These are phyloP conservation scores for Rhingia campestris DNA, from an alignment of 2,888 invertebrate genomes.

Conservation along the genomic window DNA sequence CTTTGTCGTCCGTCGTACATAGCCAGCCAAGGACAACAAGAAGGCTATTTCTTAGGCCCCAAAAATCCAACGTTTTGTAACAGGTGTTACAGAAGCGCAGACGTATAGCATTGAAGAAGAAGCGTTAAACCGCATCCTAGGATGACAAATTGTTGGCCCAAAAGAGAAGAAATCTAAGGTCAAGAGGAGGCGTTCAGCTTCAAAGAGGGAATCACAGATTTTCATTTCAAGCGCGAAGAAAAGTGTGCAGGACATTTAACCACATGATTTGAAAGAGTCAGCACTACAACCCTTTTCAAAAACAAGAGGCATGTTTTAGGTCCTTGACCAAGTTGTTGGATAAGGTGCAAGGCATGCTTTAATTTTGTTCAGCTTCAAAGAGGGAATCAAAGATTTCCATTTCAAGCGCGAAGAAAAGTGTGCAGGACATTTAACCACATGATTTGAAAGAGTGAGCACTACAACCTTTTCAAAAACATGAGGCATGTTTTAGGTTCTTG, in stretches of 20 bases:
- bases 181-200: slow-evolving; percentile 92
- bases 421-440: slow-evolving; percentile 53
- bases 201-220: slow-evolving; percentile 93
- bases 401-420: slow-evolving; percentile 84
- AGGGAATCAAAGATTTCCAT: slow-evolving; percentile 93
- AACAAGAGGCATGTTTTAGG: too few relatives aligned
- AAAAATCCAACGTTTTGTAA: slow-evolving; percentile 97
- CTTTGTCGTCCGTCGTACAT: slow-evolving; percentile 96
- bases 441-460: too few relatives aligned
- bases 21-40: slow-evolving; percentile 91
- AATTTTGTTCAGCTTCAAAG: slow-evolving; percentile 93
- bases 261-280: slow-evolving; percentile 58
- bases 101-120: slow-evolving; percentile 93
- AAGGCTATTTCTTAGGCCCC: slow-evolving; percentile 92
- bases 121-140: slow-evolving; percentile 89
- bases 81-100: slow-evolving; percentile 95
- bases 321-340: too few relatives aligned
- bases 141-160: slow-evolving; percentile 95
- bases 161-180: slow-evolving; percentile 96
- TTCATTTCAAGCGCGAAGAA: slow-evolving; percentile 87
- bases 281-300: too few relatives aligned
- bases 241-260: slow-evolving; percentile 61
- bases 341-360: too few relatives aligned
- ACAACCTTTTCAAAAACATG: too few relatives aligned
- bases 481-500: too few relatives aligned